Evolutionary conservation across 1,140 invertebrate genomes (phyloP).

Genomic region (Lucilia sericata): DNA sequence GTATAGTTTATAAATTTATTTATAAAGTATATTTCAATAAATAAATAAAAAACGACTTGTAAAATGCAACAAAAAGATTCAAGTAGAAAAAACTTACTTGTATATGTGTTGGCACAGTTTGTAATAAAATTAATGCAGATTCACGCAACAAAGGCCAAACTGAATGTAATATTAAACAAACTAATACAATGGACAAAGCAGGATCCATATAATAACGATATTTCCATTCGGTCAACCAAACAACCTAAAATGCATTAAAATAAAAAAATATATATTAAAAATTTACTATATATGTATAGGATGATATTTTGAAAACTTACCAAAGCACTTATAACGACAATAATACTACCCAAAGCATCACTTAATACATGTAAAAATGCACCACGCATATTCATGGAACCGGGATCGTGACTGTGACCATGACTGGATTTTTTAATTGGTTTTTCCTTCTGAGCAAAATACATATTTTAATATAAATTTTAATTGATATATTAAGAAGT

Average conservation of each 20-base stretch:
- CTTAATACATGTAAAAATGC: slow-evolving; percentile 98
- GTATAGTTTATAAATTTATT: too few relatives aligned
- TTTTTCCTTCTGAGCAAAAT: slow-evolving; percentile 57
- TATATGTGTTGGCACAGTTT: slow-evolving; percentile 93
- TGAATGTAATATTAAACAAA: slow-evolving; percentile 83
- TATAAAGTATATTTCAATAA: too few relatives aligned
- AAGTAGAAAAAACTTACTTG: slow-evolving; percentile 70
- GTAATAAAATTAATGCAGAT: slow-evolving; percentile 88
- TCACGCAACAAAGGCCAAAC: slow-evolving; percentile 90
- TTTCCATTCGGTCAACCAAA: slow-evolving; percentile 88
- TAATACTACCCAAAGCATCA: slow-evolving; percentile 95
- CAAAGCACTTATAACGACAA: slow-evolving; percentile 94
- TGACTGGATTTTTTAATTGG: slow-evolving; percentile 67
- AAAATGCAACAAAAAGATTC: background rate
- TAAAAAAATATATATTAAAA: slow-evolving; percentile 29
- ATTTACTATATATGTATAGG: background rate
- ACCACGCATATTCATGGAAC: slow-evolving; percentile 96
- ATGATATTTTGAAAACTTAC: slow-evolving; percentile 57
- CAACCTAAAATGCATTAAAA: slow-evolving; percentile 69
- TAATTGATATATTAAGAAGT: background rate
- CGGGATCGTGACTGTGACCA: slow-evolving; percentile 74
- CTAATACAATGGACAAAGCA: slow-evolving; percentile 86
- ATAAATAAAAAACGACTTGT: too few relatives aligned
- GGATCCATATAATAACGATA: slow-evolving; percentile 93
- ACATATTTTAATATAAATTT: slow-evolving; percentile 3